Evolutionary conservation across 2,113 vertebrate species (phyloP).

Genomic region (Gadus macrocephalus): DNA sequence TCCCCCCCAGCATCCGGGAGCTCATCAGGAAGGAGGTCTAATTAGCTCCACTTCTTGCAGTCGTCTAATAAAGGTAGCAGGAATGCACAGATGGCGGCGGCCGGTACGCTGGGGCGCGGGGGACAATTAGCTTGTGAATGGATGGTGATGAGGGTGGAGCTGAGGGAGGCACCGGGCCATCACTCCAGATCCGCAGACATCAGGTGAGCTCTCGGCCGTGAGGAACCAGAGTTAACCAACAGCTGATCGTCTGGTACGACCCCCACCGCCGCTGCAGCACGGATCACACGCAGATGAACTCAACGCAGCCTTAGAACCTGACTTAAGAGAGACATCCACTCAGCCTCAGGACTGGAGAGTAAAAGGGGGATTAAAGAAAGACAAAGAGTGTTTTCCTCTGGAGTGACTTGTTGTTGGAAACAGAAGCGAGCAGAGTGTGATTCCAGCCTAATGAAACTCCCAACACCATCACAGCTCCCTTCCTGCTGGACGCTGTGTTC

Average conservation of each 20-base stretch:
- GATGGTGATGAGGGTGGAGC: constrained; percentile 66
- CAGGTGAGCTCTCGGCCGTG: constrained; percentile 66
- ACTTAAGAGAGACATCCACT: constrained; percentile 45
- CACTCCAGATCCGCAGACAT: constrained; percentile 62
- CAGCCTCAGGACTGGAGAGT: not conserved
- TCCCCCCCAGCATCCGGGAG: not conserved
- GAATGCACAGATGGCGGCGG: constrained; percentile 62
- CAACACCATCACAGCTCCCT: too few species aligned
- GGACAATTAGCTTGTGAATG: constrained; percentile 70
- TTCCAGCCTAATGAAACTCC: too few species aligned
- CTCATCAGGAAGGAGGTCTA: not conserved
- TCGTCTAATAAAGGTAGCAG: constrained; percentile 35
- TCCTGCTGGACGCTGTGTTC: too few species aligned
- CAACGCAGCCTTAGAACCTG: constrained; percentile 48
- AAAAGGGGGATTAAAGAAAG: too few species aligned
- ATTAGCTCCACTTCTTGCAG: constrained; percentile 9
- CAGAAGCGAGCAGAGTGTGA: too few species aligned
- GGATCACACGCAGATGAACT: constrained; percentile 62
- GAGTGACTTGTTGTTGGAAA: too few species aligned
- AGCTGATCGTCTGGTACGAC: constrained; percentile 6
- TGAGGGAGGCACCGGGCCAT: constrained; percentile 14
- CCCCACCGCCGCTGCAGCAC: constrained; percentile 46
- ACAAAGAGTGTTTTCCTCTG: too few species aligned
- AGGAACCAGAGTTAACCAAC: constrained; percentile 53
- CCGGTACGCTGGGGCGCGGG: constrained; percentile 47